Evolutionary conservation across 2,797 vertebrate genomes (phyloP).

Genomic region (Xenopus petersii): DNA sequence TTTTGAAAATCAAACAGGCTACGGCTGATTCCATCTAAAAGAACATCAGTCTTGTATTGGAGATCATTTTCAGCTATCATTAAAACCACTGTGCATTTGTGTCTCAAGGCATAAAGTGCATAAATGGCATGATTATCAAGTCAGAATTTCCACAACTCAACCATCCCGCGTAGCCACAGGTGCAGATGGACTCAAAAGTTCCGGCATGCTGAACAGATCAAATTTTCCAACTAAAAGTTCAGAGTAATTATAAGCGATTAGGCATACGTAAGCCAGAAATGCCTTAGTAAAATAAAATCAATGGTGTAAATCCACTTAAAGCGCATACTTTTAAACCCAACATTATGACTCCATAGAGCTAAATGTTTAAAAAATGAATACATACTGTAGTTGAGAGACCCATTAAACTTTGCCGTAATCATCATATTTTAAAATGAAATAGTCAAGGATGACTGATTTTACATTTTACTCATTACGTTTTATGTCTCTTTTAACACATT

Average conservation of each 20-base stretch:
- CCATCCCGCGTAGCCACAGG: slow-evolving; percentile 59
- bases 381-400: slow-evolving; percentile 27
- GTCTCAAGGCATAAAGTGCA: slow-evolving; percentile 55
- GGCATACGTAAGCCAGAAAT: slow-evolving; percentile 57
- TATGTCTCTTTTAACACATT: slow-evolving; percentile 18
- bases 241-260: slow-evolving; percentile 58
- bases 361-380: slow-evolving; percentile 37
- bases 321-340: slow-evolving; percentile 36
- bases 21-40: neutral
- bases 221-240: slow-evolving; percentile 63
- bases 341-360: slow-evolving; percentile 38
- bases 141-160: slow-evolving; percentile 63
- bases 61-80: slow-evolving; percentile 21
- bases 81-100: slow-evolving; percentile 53
- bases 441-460: slow-evolving; percentile 29
- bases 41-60: slow-evolving; percentile 11
- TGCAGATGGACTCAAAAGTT: slow-evolving; percentile 58
- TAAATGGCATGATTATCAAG: slow-evolving; percentile 45
- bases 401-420: slow-evolving; percentile 37
- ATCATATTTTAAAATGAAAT: slow-evolving; percentile 45
- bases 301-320: slow-evolving; percentile 50
- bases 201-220: slow-evolving; percentile 59
- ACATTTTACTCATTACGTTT: slow-evolving; percentile 30
- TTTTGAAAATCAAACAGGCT: slow-evolving; percentile 5
- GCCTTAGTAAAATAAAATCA: slow-evolving; percentile 50